These are phyloP conservation scores for Salvelinus namaycush DNA, from an alignment of 2,113 vertebrate genomes.

Conservation along the genomic window DNA sequence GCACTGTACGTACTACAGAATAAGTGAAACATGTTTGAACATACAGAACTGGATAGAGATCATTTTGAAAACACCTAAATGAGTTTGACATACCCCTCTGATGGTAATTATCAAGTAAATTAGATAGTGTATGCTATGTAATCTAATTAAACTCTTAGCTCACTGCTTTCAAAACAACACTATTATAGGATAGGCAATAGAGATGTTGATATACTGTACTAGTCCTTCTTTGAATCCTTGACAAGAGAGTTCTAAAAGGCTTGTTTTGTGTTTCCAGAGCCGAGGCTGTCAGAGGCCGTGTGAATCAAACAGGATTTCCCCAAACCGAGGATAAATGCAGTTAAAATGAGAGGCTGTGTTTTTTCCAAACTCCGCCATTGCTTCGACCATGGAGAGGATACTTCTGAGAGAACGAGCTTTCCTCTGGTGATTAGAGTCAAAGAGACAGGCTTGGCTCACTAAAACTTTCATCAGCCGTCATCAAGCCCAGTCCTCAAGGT, in stretches of 20 bases:
- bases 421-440: conserved; percentile 32
- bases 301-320: conserved; percentile 4
- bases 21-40: neutral
- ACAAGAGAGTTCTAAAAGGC: neutral
- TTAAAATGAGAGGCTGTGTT: conserved; percentile 23
- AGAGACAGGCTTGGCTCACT: conserved; percentile 22
- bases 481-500: conserved; percentile 39
- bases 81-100: neutral
- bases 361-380: conserved; percentile 18
- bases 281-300: neutral
- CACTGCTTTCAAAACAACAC: neutral
- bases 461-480: conserved; percentile 48
- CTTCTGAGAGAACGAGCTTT: conserved; percentile 25
- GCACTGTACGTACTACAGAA: no score
- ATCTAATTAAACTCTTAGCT: neutral
- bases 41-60: no score
- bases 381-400: conserved; percentile 18
- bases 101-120: neutral
- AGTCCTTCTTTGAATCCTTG: conserved; percentile 7
- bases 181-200: neutral
- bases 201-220: neutral
- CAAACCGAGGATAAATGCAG: conserved; percentile 21
- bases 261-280: conserved; percentile 1
- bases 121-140: conserved; percentile 1
- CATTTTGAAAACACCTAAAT: no score